Evolutionary conservation across 2,113 vertebrate species (phyloP), one percentile per base, ranked within the genome.

Genomic region (Zootoca vivipara): DNA sequence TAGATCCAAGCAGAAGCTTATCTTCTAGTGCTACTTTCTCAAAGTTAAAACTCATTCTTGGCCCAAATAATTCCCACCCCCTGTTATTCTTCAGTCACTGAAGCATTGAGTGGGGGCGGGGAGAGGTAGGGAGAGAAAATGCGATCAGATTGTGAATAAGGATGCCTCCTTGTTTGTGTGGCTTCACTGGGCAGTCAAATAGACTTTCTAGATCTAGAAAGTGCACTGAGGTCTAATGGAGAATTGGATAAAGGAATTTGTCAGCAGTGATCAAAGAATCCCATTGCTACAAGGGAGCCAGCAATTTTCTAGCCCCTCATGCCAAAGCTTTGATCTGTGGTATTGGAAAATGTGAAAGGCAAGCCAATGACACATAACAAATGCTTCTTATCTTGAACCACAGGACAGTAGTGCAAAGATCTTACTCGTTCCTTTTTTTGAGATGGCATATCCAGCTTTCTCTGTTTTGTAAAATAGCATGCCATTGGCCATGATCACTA

Each of bases 241-340:
- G 75, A 91, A 95, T 94, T 92, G 24, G 89, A 91, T 89, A 73
- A 65, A 83, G 78, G 79, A 89, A 86, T 86, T 35, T 40, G 79
- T 85, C 88, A 80, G 38, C 82, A 88, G 52, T 69, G 90, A 93
- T 96, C 93, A 95, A 93, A 95, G 91, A 91, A 78, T 78, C 65
- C 62, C 40, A 3, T 26, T 78, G 92, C 46, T 56, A 87, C 78
- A 91, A 91, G 79, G 89, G 82, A 89, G 78, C 89, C 84, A 89
- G 90, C 75, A 89, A 87, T 94, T 92, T 93, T 91, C 89, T 86
- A 89, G 85, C 90, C 90, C 87, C 74, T 52, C 1, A 35, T 87
- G 92, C 92, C 91, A 89, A 28, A 30, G 87, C 95, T 96, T 96
- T 96, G 95, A 96, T 96, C 93, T 91, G 73, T 85, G 87, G 87